These are phyloP conservation scores for Cichladusa arquata DNA, from an alignment of 2,113 vertebrate species.

Conservation along the genomic window DNA sequence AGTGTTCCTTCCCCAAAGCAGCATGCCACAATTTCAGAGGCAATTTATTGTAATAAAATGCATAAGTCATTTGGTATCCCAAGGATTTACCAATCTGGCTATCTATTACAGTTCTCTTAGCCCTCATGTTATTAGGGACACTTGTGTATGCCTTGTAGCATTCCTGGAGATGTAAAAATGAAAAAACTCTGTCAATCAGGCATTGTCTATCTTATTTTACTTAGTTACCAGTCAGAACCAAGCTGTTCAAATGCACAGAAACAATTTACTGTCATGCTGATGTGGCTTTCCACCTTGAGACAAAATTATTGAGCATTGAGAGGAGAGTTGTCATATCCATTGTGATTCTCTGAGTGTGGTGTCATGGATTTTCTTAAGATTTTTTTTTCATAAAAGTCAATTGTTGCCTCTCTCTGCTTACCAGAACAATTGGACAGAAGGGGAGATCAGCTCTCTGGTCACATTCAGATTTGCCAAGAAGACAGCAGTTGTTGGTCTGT, in stretches of 20 bases:
- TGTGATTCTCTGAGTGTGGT: not conserved
- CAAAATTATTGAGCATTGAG: not conserved
- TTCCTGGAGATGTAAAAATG: not conserved
- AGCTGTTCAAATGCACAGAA: not conserved
- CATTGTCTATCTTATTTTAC: not conserved
- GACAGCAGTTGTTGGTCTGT: not conserved
- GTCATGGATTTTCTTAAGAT: not conserved
- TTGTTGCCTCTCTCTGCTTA: not conserved
- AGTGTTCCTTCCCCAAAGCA: slow-evolving; percentile 25
- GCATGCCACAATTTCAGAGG: not conserved
- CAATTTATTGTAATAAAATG: slow-evolving; percentile 20
- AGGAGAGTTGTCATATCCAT: not conserved
- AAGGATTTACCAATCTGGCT: slow-evolving; percentile 28
- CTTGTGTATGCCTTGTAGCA: not conserved
- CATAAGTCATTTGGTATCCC: slow-evolving; percentile 9
- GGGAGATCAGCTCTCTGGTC: not conserved
- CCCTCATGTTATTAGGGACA: not conserved
- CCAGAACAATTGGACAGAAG: not conserved
- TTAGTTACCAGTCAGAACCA: not conserved
- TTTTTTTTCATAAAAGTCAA: not conserved
- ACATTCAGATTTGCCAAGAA: not conserved
- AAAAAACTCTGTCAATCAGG: not conserved
- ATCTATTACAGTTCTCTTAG: not conserved
- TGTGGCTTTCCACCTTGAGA: not conserved
- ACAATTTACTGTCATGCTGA: not conserved